Evolutionary conservation across 1,140 invertebrate species (phyloP).

Genomic region (Tetramorium parvispinum): DNA sequence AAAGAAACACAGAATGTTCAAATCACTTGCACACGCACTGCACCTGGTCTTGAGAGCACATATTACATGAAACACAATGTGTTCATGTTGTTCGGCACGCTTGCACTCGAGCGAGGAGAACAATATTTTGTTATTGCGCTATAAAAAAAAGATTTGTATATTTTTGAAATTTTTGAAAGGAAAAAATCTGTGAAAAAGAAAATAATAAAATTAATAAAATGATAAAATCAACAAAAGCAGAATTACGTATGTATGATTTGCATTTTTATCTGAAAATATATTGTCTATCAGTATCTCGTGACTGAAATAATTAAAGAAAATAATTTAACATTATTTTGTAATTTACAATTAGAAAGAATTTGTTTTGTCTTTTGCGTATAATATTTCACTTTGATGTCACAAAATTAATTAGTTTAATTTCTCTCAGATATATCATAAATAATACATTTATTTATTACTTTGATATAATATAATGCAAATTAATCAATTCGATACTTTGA

Average conservation of each 20-base stretch:
- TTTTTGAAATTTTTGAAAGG: neutral
- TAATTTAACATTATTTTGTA: conserved; percentile 17
- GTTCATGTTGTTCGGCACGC: conserved; percentile 13
- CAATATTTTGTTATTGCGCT: conserved; percentile 14
- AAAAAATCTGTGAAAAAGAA: neutral
- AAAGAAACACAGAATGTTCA: conserved; percentile 64
- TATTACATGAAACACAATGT: conserved; percentile 42
- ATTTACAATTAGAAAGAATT: neutral
- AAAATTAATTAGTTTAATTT: conserved; percentile 7
- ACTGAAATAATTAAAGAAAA: conserved; percentile 1
- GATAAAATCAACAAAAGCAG: neutral
- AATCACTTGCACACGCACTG: conserved; percentile 74
- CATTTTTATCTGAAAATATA: conserved; percentile 9
- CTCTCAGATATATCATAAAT: neutral
- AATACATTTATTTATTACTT: neutral
- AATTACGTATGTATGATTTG: neutral
- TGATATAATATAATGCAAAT: neutral
- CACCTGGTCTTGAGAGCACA: conserved; percentile 68
- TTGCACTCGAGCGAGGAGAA: conserved; percentile 29
- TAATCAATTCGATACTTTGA: neutral
- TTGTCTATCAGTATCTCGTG: neutral
- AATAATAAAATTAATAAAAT: neutral
- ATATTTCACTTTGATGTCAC: neutral
- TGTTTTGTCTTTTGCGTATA: neutral
- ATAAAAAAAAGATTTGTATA: neutral